A percentile compares a stretch with the other conserved stretches of the same genome.
Conservation (phyloP, 2,113 vertebrate genomes). For the Cranoglanis bouderius region DNA sequence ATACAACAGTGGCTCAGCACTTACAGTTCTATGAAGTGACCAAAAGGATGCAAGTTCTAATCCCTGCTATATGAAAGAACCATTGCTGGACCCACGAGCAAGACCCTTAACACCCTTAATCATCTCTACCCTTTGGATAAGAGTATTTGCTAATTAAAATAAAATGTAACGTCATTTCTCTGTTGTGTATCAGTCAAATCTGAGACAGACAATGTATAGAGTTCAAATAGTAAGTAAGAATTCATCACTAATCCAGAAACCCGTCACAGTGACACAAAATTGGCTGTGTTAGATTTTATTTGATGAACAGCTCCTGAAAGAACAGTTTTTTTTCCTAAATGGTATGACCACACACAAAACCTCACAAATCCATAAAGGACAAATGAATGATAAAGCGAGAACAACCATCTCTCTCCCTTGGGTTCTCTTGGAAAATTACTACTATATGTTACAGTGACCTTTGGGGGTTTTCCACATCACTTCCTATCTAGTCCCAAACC, state of each 20-base stretch:
- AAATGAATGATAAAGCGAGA: background rate
- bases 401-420: background rate
- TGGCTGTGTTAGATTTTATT: background rate
- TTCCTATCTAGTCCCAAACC: background rate
- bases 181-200: background rate
- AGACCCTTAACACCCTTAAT: background rate
- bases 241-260: background rate
- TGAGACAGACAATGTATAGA: background rate
- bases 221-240: background rate
- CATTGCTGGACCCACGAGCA: background rate
- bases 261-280: background rate
- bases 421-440: background rate
- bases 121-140: background rate
- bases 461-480: background rate
- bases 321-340: background rate
- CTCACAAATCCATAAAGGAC: background rate
- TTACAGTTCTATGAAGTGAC: background rate
- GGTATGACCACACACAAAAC: background rate
- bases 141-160: background rate
- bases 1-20: background rate
- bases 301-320: background rate
- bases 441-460: background rate
- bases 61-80: background rate
- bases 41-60: background rate
- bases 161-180: background rate